A percentile compares a stretch with the other conserved stretches of the same genome.
phyloP scores from a whole-genome alignment of 2,797 vertebrate species.

The Channallabes apus region DNA sequence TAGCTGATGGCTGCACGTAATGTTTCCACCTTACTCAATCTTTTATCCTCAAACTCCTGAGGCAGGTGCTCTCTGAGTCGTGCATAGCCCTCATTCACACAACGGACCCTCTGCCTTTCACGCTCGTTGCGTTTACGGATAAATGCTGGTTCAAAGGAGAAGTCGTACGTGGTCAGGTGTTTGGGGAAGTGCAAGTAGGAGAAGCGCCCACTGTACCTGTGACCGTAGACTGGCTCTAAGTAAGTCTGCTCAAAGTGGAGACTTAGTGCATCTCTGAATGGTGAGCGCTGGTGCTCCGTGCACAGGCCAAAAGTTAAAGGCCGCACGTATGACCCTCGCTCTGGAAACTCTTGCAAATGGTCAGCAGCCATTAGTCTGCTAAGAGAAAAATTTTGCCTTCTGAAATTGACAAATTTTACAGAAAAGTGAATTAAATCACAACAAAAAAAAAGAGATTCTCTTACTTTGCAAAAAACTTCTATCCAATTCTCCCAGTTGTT shows the following conservation, averaged over 20 bases:
- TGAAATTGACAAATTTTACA: constrained; percentile 9
- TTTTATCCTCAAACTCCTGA: constrained; percentile 79
- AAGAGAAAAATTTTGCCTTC: constrained; percentile 29
- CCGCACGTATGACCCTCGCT: constrained; percentile 58
- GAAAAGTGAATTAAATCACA: background rate
- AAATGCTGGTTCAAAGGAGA: constrained; percentile 84
- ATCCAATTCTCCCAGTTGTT: constrained; percentile 11
- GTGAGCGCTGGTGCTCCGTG: constrained; percentile 58
- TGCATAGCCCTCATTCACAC: constrained; percentile 93
- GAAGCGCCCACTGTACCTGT: constrained; percentile 55
- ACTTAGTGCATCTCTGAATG: constrained; percentile 70
- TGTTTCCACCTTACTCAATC: constrained; percentile 94
- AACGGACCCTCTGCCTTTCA: constrained; percentile 89
- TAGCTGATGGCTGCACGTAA: constrained; percentile 89
- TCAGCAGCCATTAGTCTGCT: constrained; percentile 61
- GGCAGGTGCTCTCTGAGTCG: constrained; percentile 88
- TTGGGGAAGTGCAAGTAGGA: constrained; percentile 69
- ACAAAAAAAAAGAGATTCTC: background rate
- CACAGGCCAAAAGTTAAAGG: constrained; percentile 64
- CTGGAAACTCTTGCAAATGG: constrained; percentile 55
- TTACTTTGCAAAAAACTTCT: constrained; percentile 34
- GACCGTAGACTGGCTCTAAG: constrained; percentile 65
- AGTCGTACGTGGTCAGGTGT: constrained; percentile 72
- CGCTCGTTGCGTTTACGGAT: constrained; percentile 89
- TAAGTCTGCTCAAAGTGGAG: constrained; percentile 69